Conservation (phyloP, 2,797 vertebrate species). For the Diceros bicornis region DNA sequence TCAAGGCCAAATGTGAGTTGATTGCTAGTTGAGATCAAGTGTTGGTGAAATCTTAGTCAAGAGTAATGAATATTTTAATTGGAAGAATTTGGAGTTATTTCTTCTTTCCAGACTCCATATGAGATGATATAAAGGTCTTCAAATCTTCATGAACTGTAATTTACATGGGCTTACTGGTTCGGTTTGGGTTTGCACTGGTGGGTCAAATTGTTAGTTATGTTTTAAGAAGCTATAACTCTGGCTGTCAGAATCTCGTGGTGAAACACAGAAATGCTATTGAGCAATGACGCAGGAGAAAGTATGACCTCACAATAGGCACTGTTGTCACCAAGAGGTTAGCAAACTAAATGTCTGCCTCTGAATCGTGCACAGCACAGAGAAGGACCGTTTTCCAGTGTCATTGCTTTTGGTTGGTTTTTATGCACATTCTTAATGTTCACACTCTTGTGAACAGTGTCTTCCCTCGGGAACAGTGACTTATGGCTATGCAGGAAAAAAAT, state of each 20-base stretch:
- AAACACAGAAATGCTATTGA: constrained; percentile 41
- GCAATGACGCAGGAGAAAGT: neutral
- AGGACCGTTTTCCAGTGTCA: neutral
- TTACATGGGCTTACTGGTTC: neutral
- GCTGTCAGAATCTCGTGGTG: constrained; percentile 35
- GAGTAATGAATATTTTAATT: constrained; percentile 72
- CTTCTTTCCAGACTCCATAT: constrained; percentile 61
- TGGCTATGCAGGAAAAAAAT: constrained; percentile 62
- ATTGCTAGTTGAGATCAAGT: constrained; percentile 76
- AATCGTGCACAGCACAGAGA: neutral
- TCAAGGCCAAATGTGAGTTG: constrained; percentile 76
- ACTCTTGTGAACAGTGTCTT: neutral
- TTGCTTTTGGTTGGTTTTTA: neutral
- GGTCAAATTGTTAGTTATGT: constrained; percentile 34
- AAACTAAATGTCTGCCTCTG: neutral
- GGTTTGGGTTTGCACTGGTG: constrained; percentile 62
- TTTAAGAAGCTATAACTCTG: constrained; percentile 59
- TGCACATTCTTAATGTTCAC: neutral
- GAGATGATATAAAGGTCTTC: constrained; percentile 11
- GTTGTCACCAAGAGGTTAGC: neutral
- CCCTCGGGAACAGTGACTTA: neutral
- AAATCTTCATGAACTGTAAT: neutral
- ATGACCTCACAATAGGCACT: rapidly evolving
- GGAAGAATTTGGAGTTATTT: constrained; percentile 70
- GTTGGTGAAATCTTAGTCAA: constrained; percentile 73